Evolutionary conservation across 2,888 invertebrate species (phyloP).

Genomic region (Hetaerina titia): DNA sequence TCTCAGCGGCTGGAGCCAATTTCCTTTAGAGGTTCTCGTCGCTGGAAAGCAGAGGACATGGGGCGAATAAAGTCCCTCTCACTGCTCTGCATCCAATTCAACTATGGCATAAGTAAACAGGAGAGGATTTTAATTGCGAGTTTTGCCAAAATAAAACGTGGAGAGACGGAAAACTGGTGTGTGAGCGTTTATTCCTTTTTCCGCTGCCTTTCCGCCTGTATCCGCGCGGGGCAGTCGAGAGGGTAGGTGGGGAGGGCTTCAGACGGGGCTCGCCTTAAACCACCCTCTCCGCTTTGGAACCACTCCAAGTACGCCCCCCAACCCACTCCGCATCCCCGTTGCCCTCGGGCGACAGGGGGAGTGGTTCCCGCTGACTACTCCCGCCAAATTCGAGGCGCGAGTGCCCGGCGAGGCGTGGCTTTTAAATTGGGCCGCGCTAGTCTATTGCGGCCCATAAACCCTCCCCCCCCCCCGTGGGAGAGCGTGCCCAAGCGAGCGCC

Average conservation of each 20-base stretch:
- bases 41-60: not conserved
- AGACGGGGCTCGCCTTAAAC: not conserved
- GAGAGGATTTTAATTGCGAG: slow-evolving; percentile 5
- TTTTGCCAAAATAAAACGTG: not conserved
- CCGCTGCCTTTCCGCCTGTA: not conserved
- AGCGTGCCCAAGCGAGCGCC: too few relatives aligned
- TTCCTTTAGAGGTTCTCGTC: not conserved
- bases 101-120: not conserved
- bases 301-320: not conserved
- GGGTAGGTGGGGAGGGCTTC: not conserved
- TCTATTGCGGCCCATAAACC: too few relatives aligned
- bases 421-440: not conserved
- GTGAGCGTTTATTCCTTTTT: not conserved
- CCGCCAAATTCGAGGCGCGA: too few relatives aligned
- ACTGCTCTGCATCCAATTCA: not conserved
- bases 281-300: not conserved
- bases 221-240: not conserved
- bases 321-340: not conserved
- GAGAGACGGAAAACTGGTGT: not conserved
- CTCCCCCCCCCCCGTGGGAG: too few relatives aligned
- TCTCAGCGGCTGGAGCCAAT: not conserved
- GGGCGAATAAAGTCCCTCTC: not conserved
- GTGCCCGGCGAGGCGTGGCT: not conserved
- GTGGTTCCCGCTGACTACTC: not conserved
- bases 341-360: not conserved